Evolutionary conservation across 2,797 vertebrate species (phyloP), one percentile per base, ranked within the genome.

Genomic region (Coranthus polyacanthus): DNA sequence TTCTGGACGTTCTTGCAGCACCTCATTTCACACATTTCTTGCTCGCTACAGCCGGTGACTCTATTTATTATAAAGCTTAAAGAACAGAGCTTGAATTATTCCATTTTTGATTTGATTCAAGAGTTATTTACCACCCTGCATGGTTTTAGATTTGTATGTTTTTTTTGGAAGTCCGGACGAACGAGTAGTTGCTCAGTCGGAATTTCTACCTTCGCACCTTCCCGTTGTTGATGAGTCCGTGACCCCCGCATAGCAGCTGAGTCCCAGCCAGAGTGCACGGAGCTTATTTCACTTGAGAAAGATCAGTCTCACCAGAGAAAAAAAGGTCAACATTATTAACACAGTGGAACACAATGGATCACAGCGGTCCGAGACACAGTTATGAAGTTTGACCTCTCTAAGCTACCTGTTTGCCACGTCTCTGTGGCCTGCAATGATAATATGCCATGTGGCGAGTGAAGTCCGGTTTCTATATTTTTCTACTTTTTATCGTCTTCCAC

Each of bases 321-420:
- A 67, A 81, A 81, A 82, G 79, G 82, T 83, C 79, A 74, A 54
- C 13, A 20, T 79, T 78, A 83, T 87, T 86, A 84, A 77, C 77
- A 79, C 65, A 60, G 68, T n/a, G 38, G 56, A 80, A 75, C 55
- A 75, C 67, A 15, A 38, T 63, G 52, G 62, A 72, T 68, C 67
- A 41, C 55, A 61, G 36, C 45, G 68, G 63, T 82, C 59, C 81
- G 79, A 52, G 36, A 88, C 56, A 81, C 65, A 77, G 81, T 75
- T 81, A 67, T 42, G 42, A 77, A 58, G 62, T 57, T 39, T 75
- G 75, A 74, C 82, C 78, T 52, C 44, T 54, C 47, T 29, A 41
- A 76, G 29, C 66, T 67, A 74, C 78, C 57, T 84, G 71, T 82
- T 47, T 34, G 42, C 32, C 58, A 44, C 5, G 42, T 72, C 47